phyloP scores from a whole-genome alignment of 1,140 invertebrate genomes.

The Dendroctonus ponderosae region DNA sequence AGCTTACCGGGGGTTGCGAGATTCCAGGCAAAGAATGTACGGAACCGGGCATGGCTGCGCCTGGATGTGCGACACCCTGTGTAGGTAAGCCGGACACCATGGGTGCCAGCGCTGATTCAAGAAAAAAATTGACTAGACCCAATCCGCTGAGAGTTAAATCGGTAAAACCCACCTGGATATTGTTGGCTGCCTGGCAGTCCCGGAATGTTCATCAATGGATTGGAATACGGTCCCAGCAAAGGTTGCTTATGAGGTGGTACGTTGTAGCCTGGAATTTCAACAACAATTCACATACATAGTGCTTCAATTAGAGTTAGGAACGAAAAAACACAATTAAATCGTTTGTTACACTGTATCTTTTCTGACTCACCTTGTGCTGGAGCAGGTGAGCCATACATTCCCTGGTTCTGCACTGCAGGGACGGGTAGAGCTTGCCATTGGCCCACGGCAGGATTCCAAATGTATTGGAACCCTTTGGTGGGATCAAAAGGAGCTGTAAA shows the following conservation, averaged over 20 bases:
- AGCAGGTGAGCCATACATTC: background rate
- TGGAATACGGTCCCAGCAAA: constrained; percentile 6
- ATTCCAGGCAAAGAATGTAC: background rate
- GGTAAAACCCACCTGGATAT: constrained; percentile 20
- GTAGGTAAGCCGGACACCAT: constrained; percentile 6
- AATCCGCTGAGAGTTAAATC: background rate
- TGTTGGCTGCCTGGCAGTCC: constrained; percentile 7
- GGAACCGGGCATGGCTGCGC: background rate
- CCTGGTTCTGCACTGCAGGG: constrained; percentile 31
- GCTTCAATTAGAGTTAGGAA: background rate
- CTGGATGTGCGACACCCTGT: background rate
- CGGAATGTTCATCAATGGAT: constrained; percentile 11
- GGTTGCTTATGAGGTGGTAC: constrained; percentile 26
- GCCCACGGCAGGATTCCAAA: constrained; percentile 59
- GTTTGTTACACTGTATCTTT: background rate
- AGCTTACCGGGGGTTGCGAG: background rate
- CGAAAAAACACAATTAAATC: background rate
- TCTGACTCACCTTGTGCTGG: background rate
- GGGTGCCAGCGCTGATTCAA: background rate
- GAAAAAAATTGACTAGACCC: background rate
- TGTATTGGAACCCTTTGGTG: constrained; percentile 57
- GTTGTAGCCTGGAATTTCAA: constrained; percentile 40
- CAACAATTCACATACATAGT: background rate
- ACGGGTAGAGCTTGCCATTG: constrained; percentile 62
- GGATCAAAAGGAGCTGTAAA: constrained; percentile 58